A percentile compares a stretch with the other conserved stretches of the same genome.
Evolutionary conservation across 2,888 invertebrate genomes (phyloP).

Genomic region (Corbicula japonica): DNA sequence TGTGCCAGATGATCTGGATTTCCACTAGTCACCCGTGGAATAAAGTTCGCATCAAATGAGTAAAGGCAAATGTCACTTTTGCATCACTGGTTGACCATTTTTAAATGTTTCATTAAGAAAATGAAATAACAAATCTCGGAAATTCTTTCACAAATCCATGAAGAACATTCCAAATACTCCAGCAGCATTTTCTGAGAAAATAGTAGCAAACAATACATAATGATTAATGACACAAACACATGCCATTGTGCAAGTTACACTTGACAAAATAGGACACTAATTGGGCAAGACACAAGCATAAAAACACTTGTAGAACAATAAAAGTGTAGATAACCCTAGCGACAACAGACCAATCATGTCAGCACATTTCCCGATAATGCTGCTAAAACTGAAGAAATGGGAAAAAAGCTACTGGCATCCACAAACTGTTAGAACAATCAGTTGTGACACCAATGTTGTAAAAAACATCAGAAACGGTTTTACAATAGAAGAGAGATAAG

Average conservation of each 20-base stretch:
- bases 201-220: slow-evolving; percentile 32
- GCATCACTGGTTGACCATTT: too few species aligned
- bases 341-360: slow-evolving; percentile 41
- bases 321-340: slow-evolving; percentile 56
- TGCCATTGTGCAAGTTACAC: slow-evolving; percentile 49
- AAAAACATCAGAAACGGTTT: slow-evolving; percentile 22
- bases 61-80: too few species aligned
- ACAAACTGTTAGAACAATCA: slow-evolving; percentile 20
- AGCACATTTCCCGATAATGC: slow-evolving; percentile 15
- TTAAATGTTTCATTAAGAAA: too few species aligned
- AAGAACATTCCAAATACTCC: too few species aligned
- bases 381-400: slow-evolving; percentile 17
- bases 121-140: too few species aligned
- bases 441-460: slow-evolving; percentile 22
- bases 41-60: too few species aligned
- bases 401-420: slow-evolving; percentile 22
- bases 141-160: too few species aligned
- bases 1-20: too few species aligned
- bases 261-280: slow-evolving; percentile 57
- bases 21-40: too few species aligned
- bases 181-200: too few species aligned
- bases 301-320: slow-evolving; percentile 61
- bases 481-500: slow-evolving; percentile 23
- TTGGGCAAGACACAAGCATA: slow-evolving; percentile 59
- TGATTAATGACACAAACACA: slow-evolving; percentile 60